Base-by-base conservation (phyloP, 37 sponge, comb jelly and placozoan species). In the Axinella damicornis region DNA sequence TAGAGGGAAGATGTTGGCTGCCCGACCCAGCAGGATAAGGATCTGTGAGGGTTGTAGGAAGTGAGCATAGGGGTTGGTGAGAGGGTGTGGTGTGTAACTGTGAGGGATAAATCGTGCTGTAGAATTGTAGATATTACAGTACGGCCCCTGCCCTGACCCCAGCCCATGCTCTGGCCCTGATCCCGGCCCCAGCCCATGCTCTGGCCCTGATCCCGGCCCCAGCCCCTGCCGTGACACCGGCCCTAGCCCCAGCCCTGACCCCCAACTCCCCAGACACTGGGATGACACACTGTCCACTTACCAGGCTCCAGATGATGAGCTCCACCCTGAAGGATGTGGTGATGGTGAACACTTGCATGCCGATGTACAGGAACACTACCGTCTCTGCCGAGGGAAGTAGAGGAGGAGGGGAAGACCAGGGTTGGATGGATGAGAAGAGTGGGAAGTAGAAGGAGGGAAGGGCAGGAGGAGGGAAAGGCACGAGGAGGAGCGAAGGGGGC, bases 281-380 rank as follows among this genome's bases (percentile, higher is more conserved):
- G n/a, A n/a, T n/a, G n/a, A n/a, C 9, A 46, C 46, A 46, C 6
- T 9, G 6, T 12, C 9, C 46, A 81, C 91, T 90, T 24, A 94
- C 95, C 34, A 97, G 75, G 79, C 95, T 97, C 97, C 97, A 97
- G 15, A 94, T 65, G 20, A 97, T 92, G 53, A 97, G 65, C 19
- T 85, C 78, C 4, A 92, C 52, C 12, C 79, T 74, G 83, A 97
- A 95, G 54, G 77, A 85, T 9, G 95, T 94, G 20, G 83, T 69
- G 62, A 91, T 88, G 60, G 96, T 86, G 79, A 97, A 97, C 17
- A 97, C 73, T 11, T 95, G 93, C 83, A 97, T 74, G 0, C 98
- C 98, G 6, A 97, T 91, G 71, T 97, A 97, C 27, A 93, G 92
- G 65, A 97, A 97, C 65, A 97, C 98, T 61, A 93, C 95, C 32